phyloP scores from a whole-genome alignment of 35 echinoderm and acorn worm species.

The Holothuria glaberrima region DNA sequence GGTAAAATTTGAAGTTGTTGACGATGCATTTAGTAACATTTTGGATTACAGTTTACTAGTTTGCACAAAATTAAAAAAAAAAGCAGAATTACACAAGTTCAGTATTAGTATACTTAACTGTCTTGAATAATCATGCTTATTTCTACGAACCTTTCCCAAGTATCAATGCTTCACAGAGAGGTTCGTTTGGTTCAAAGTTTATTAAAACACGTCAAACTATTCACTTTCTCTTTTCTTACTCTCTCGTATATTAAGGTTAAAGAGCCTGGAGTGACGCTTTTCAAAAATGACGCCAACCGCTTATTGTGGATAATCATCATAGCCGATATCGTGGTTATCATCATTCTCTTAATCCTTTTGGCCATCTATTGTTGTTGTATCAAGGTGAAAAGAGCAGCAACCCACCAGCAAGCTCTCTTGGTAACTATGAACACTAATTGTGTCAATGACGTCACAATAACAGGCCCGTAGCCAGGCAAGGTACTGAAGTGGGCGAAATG shows the following conservation, averaged over 20 bases:
- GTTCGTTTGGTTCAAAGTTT: no score
- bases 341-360: not conserved
- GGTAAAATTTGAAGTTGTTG: no score
- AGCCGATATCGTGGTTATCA: not conserved
- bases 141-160: not conserved
- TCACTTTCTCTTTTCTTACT: not conserved
- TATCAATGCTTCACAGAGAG: no score
- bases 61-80: no score
- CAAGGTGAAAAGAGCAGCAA: not conserved
- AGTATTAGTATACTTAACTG: no score
- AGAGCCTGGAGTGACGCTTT: not conserved
- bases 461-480: no score
- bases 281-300: not conserved
- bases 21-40: no score
- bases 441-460: not conserved
- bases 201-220: no score
- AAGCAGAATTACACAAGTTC: no score
- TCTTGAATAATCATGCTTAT: no score
- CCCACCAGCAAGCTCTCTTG: not conserved
- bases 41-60: no score
- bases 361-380: slow-evolving; percentile 1
- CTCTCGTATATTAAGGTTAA: not conserved
- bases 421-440: not conserved
- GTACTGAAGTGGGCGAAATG: no score
- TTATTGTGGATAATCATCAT: not conserved